A percentile compares a stretch with the other conserved stretches of the same genome.
Evolutionary conservation across 1,140 invertebrate genomes (phyloP).

Genomic region (Drosophila dunni): DNA sequence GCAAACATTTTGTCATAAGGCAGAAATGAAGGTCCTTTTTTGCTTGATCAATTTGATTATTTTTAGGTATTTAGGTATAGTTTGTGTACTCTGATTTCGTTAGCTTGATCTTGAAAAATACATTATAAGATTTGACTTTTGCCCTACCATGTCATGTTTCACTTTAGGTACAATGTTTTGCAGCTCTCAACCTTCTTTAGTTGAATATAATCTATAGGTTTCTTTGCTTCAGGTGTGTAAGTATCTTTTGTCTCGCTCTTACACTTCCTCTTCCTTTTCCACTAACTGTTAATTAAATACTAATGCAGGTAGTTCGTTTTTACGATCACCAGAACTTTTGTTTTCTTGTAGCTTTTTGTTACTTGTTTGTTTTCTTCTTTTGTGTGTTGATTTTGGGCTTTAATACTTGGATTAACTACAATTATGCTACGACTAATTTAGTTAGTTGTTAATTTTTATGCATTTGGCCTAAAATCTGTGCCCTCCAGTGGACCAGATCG

Average conservation of each 20-base stretch:
- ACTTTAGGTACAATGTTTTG: constrained; percentile 72
- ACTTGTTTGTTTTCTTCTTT: constrained; percentile 6
- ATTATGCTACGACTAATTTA: constrained; percentile 58
- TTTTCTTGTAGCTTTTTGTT: constrained; percentile 26
- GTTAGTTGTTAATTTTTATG: constrained; percentile 9
- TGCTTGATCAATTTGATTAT: constrained; percentile 1
- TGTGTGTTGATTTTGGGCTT: constrained; percentile 43
- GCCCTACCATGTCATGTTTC: constrained; percentile 51
- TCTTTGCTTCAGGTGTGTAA: constrained; percentile 34
- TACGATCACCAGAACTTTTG: constrained; percentile 63
- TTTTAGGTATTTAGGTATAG: neutral
- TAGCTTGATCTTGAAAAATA: constrained; percentile 29
- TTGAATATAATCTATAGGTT: constrained; percentile 9
- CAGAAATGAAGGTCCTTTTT: constrained; percentile 38
- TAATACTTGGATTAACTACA: constrained; percentile 69
- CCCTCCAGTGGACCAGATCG: neutral
- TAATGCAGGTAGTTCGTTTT: constrained; percentile 80
- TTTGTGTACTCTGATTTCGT: neutral
- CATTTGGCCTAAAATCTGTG: constrained; percentile 31
- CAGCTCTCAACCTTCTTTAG: constrained; percentile 9
- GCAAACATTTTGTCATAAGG: constrained; percentile 49
- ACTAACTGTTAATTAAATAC: constrained; percentile 65
- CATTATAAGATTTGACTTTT: constrained; percentile 22
- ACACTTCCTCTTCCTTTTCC: neutral
- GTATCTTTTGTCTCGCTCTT: constrained; percentile 8